Evolutionary conservation across 1,140 invertebrate species (phyloP).

Genomic region (Acromyrmex charruanus): DNA sequence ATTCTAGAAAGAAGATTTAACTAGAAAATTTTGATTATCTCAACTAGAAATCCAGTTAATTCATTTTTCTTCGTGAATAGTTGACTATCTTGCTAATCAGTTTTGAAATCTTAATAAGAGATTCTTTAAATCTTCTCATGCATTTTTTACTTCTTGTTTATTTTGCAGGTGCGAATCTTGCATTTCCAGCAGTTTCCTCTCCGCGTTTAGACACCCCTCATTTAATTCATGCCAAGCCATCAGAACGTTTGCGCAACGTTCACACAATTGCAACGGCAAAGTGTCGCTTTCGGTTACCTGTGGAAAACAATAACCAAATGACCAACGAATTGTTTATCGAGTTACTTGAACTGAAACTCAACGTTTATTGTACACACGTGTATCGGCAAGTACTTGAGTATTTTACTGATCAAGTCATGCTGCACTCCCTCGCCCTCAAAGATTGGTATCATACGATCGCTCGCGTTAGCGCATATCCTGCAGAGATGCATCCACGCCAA

Average conservation of each 20-base stretch:
- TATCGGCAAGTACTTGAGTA: conserved; percentile 88
- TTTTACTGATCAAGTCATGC: conserved; percentile 87
- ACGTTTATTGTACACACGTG: conserved; percentile 81
- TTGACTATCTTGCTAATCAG: neutral
- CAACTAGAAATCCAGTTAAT: no score
- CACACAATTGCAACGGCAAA: conserved; percentile 89
- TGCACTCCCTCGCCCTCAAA: conserved; percentile 87
- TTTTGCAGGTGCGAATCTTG: conserved; percentile 68
- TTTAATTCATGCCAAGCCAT: conserved; percentile 89
- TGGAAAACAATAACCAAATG: conserved; percentile 22
- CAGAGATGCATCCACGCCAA: conserved; percentile 82
- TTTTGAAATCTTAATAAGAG: neutral
- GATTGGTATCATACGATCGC: conserved; percentile 87
- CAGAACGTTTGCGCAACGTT: conserved; percentile 88
- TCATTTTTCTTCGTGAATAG: neutral
- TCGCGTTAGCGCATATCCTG: conserved; percentile 87
- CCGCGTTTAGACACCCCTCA: conserved; percentile 87
- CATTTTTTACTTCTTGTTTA: conserved; percentile 73
- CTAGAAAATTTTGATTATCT: no score
- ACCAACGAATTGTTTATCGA: neutral
- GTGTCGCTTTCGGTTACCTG: conserved; percentile 87
- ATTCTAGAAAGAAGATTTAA: no score
- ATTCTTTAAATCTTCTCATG: neutral
- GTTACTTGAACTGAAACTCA: neutral
- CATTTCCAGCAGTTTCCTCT: conserved; percentile 85